Conservation (phyloP, 2,113 vertebrate species). For the Diglossa brunneiventris region DNA sequence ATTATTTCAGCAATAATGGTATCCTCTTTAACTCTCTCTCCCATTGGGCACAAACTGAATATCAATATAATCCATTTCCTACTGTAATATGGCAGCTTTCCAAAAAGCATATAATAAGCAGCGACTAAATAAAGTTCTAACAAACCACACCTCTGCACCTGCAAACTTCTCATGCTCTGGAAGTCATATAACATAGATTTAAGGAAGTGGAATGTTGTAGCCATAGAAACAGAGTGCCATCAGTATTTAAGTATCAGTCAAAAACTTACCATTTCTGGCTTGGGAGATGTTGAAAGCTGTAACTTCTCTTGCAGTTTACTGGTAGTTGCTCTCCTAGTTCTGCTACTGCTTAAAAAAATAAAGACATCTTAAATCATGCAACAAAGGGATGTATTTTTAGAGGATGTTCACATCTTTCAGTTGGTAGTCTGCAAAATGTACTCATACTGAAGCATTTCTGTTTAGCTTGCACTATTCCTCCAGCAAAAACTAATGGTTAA, state of each 20-base stretch:
- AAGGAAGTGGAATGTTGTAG: not conserved
- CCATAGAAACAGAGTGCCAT: not conserved
- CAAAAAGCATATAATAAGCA: not conserved
- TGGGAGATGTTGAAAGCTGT: not conserved
- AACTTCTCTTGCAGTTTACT: slow-evolving; percentile 21
- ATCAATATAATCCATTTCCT: not conserved
- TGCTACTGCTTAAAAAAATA: not conserved
- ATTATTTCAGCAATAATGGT: not conserved
- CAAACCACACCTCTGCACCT: not conserved
- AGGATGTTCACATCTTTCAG: not conserved
- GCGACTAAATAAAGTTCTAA: not conserved
- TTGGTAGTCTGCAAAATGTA: not conserved
- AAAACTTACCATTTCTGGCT: slow-evolving; percentile 68
- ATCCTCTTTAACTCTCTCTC: not conserved
- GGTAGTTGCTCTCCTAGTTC: slow-evolving; percentile 32
- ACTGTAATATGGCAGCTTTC: not conserved
- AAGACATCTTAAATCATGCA: not conserved
- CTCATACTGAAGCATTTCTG: not conserved
- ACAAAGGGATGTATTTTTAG: not conserved
- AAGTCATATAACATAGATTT: not conserved
- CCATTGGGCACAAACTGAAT: not conserved
- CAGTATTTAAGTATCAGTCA: not conserved
- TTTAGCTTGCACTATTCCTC: not conserved
- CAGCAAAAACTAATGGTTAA: not conserved
- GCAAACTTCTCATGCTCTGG: not conserved